These are phyloP conservation scores for Acrocephalus kingi DNA, from an alignment of 2,113 vertebrate genomes.

Conservation along the genomic window DNA sequence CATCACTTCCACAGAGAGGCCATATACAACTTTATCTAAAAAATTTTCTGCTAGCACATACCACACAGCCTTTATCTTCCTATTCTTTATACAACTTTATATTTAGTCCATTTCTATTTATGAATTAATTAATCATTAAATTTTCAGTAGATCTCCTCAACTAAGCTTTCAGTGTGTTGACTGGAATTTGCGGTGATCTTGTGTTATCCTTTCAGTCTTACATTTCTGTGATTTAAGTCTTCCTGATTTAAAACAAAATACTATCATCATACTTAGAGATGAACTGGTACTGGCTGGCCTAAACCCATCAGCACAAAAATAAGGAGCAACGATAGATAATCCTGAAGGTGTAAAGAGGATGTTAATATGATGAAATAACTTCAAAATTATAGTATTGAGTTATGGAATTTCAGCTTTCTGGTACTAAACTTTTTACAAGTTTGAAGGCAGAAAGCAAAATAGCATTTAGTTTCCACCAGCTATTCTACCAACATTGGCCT, in stretches of 20 bases:
- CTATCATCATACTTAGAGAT: neutral
- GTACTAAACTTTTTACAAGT: neutral
- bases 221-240: neutral
- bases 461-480: neutral
- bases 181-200: neutral
- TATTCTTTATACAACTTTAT: neutral
- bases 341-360: neutral
- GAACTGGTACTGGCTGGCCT: neutral
- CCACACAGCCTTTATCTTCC: neutral
- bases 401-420: neutral
- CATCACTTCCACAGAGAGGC: accelerated
- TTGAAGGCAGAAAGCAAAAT: neutral
- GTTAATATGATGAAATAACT: neutral
- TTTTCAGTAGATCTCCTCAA: neutral
- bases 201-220: neutral
- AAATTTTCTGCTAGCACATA: neutral
- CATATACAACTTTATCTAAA: neutral
- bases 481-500: neutral
- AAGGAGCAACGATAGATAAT: neutral
- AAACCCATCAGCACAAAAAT: neutral
- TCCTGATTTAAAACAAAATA: neutral
- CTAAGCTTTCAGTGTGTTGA: neutral
- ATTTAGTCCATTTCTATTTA: neutral
- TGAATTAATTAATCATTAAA: neutral
- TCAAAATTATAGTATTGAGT: neutral